Evolutionary conservation across 2,888 invertebrate species (phyloP).

Genomic region (Nomada lathburiana): DNA sequence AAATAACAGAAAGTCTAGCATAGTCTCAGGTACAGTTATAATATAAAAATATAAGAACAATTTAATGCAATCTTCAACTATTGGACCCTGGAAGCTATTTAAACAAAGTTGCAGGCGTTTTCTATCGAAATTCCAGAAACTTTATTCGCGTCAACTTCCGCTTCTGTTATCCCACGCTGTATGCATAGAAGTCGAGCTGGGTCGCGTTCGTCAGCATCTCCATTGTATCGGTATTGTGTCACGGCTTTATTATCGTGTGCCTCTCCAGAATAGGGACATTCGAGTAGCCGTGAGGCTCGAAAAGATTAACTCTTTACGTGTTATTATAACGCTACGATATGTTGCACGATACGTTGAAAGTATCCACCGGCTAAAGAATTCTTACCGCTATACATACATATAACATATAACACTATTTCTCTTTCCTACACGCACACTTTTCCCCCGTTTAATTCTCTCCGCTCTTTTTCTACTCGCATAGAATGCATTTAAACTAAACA

Average conservation of each 20-base stretch:
- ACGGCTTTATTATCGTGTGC: slow-evolving; percentile 30
- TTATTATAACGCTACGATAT: slow-evolving; percentile 46
- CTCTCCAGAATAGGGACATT: slow-evolving; percentile 37
- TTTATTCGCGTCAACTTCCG: not conserved
- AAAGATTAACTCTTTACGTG: slow-evolving; percentile 50
- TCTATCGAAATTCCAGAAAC: not conserved
- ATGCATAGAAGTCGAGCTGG: not conserved
- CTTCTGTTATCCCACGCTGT: not conserved
- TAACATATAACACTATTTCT: not conserved
- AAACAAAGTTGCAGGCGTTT: not conserved
- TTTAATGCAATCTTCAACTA: not conserved
- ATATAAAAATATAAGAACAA: not conserved
- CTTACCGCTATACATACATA: slow-evolving; percentile 8
- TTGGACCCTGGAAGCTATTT: not conserved
- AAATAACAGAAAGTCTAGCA: not conserved
- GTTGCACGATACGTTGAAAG: slow-evolving; percentile 34
- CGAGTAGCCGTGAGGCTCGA: slow-evolving; percentile 45
- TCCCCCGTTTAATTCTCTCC: not conserved
- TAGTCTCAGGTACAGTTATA: too few species aligned
- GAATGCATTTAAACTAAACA: slow-evolving; percentile 10
- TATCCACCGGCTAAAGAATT: slow-evolving; percentile 26
- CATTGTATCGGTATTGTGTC: slow-evolving; percentile 38
- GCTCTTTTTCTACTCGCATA: not conserved
- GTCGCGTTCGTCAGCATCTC: slow-evolving; percentile 29
- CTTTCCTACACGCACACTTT: not conserved